Percentiles rank a stretch among this genome's conserved stretches.
These are phyloP conservation scores for Thinocorus orbignyianus DNA, from an alignment of 2,113 vertebrate species.

Conservation along the genomic window DNA sequence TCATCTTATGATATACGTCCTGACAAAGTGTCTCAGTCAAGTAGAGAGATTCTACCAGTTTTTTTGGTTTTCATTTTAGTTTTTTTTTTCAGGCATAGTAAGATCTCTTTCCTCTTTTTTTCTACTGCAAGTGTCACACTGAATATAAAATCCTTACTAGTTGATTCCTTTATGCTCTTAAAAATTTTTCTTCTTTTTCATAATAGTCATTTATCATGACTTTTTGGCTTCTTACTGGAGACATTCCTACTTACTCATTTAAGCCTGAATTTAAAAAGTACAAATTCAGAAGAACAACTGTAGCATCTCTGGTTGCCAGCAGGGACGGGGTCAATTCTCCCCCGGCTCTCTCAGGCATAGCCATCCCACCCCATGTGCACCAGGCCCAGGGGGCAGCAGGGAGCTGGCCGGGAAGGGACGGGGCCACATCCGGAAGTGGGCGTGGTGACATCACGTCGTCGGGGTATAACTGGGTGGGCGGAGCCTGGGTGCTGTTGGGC, in stretches of 20 bases:
- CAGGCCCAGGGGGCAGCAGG: no score
- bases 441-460: no score
- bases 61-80: no score
- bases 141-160: neutral
- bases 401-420: no score
- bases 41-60: neutral
- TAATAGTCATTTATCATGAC: rapidly evolving
- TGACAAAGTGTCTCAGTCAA: neutral
- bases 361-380: no score
- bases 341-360: no score
- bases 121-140: neutral
- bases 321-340: no score
- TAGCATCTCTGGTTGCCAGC: no score
- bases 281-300: neutral
- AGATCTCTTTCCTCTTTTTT: neutral
- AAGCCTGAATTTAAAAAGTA: neutral
- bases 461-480: no score
- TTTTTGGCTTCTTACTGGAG: neutral
- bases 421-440: no score
- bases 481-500: no score
- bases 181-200: neutral
- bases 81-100: neutral
- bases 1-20: neutral
- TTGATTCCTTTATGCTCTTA: neutral
- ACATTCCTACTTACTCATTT: neutral